A percentile compares a stretch with the other conserved stretches of the same genome.
These are phyloP conservation scores for Pseudorhombus dupliciocellatus DNA, from an alignment of 2,113 vertebrate species.

Conservation along the genomic window DNA sequence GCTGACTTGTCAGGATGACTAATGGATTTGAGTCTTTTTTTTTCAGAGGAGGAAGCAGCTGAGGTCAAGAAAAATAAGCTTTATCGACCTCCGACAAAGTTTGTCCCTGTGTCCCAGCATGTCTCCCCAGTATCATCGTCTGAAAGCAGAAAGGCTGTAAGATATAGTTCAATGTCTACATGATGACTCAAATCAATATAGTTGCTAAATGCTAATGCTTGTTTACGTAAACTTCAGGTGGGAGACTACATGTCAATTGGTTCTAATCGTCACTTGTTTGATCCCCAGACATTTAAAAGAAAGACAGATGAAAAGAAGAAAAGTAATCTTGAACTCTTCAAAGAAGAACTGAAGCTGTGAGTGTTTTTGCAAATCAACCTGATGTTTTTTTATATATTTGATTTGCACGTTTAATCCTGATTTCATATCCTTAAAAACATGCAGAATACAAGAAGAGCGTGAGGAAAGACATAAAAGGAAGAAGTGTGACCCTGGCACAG, in stretches of 20 bases:
- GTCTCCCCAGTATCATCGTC: conserved; percentile 49
- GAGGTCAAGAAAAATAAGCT: conserved; percentile 81
- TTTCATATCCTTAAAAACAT: conserved; percentile 13
- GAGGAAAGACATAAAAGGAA: conserved; percentile 84
- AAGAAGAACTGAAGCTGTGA: conserved; percentile 85
- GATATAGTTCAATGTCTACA: conserved; percentile 12
- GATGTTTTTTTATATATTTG: neutral
- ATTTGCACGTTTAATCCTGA: neutral
- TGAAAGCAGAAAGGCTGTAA: conserved; percentile 78
- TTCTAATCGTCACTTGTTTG: neutral
- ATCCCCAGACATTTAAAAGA: conserved; percentile 76
- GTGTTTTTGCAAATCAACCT: conserved; percentile 28
- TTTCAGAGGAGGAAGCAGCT: conserved; percentile 79
- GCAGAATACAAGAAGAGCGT: conserved; percentile 85
- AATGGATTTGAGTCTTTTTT: neutral
- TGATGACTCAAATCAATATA: neutral
- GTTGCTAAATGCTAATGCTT: neutral
- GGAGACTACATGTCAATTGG: neutral
- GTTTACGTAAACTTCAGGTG: neutral
- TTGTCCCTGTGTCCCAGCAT: conserved; percentile 67
- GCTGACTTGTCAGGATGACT: neutral
- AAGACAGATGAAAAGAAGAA: conserved; percentile 84
- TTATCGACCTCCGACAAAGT: conserved; percentile 80
- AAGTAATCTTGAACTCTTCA: conserved; percentile 85
- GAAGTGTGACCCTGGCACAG: conserved; percentile 73